Evolutionary conservation across 2,113 vertebrate species (phyloP), one percentile per base, ranked within the genome.

Genomic region (Lophura nycthemera): DNA sequence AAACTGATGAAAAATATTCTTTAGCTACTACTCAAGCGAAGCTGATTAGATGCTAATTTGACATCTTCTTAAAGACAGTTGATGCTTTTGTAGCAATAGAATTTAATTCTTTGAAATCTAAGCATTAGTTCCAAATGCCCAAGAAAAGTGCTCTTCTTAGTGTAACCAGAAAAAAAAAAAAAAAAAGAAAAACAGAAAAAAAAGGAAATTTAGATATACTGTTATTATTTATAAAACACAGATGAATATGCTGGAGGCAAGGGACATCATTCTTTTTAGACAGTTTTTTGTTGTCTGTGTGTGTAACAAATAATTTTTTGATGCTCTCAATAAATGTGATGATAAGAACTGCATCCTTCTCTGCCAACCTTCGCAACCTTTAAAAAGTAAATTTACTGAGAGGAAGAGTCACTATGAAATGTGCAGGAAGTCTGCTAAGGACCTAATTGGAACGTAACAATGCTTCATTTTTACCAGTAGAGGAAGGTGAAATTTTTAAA

Each of bases 41-140:
- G 22, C 36, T 60, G 3, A 20, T 70, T 76, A 73, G 20, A 48
- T 60, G 40, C 7, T 34, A 67, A 22, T 13, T 29, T 72, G 36
- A 29, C 0, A 25, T 34, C 4, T 94, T 91, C 2, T 0, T 66
- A 36, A 27, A 16, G 8, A 25, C 64, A 50, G 30, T 6, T 80
- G 8, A 12, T 34, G 52, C 3, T 70, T 6, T 16, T n/a, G 6
- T 43, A 60, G 34, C 2, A 5, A 57, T 1, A 2, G 12, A 48
- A 32, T 67, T 72, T 11, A 67, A 57, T 87, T 81, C 45, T 78
- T 12, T 11, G 69, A 48, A 89, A 83, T 86, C 30, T 48, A 15
- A 88, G 2, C 36, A 27, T 57, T 75, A 60, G 19, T n/a, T 93
- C 6, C 47, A 69, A 12, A 42, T 32, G 10, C n/a, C 54, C 38